Evolutionary conservation across 2,113 vertebrate species (phyloP).

Genomic region (Eudyptes chrysolophus): DNA sequence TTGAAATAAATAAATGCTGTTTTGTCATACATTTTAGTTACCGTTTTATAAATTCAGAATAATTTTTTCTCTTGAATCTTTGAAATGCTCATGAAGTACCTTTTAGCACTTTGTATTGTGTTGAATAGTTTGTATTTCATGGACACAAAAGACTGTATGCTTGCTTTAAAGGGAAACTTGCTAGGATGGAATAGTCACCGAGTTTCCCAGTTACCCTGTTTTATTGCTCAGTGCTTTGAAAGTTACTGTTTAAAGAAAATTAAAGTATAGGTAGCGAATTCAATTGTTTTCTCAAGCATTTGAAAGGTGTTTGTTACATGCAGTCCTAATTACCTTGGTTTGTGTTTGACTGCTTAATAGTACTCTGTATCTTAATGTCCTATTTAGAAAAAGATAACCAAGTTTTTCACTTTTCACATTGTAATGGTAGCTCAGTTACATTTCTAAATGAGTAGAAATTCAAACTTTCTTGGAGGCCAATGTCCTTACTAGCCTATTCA

Average conservation of each 20-base stretch:
- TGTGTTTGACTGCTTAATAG: neutral
- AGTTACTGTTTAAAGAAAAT: neutral
- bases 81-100: neutral
- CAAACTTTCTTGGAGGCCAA: neutral
- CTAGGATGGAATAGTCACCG: neutral
- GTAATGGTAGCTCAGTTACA: neutral
- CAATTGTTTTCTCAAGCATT: neutral
- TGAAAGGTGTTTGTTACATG: neutral
- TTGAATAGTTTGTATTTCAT: neutral
- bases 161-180: neutral
- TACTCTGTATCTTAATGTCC: neutral
- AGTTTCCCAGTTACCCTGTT: neutral
- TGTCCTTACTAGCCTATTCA: neutral
- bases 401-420: neutral
- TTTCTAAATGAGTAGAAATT: neutral
- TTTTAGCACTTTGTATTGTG: neutral
- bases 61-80: neutral
- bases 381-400: neutral
- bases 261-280: neutral
- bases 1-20: neutral
- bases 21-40: neutral
- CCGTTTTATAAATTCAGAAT: neutral
- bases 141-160: neutral
- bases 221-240: neutral
- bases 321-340: neutral